phyloP scores from a whole-genome alignment of 2,113 vertebrate genomes.

The Leucoraja erinaceus region DNA sequence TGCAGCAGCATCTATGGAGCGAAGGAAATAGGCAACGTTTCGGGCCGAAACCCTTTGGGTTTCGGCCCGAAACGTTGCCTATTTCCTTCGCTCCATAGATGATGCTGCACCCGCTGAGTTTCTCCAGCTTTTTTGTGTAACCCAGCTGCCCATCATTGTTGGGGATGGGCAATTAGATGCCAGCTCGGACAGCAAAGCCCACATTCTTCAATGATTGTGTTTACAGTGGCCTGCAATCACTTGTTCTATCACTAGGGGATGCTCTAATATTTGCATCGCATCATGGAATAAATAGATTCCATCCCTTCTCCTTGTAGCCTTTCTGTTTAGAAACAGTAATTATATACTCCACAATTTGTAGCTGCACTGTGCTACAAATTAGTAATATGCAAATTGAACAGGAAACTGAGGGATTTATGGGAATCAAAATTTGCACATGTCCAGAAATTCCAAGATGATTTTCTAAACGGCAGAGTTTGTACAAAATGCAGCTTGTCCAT shows the following conservation, averaged over 20 bases:
- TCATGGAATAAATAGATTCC: background rate
- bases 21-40: no score
- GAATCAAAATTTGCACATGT: background rate
- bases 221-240: background rate
- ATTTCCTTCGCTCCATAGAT: no score
- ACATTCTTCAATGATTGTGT: no score
- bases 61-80: no score
- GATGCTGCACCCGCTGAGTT: no score
- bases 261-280: background rate
- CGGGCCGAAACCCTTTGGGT: no score
- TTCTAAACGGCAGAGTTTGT: background rate
- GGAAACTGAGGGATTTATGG: background rate
- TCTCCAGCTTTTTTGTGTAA: no score
- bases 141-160: no score
- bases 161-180: no score
- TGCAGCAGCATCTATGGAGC: no score
- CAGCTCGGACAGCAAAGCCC: no score
- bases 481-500: background rate
- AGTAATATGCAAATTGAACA: background rate
- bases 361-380: background rate
- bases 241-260: conserved; percentile 24
- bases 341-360: background rate
- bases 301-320: background rate
- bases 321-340: background rate
- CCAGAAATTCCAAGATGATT: background rate